Percentiles rank a stretch among this genome's conserved stretches.
Evolutionary conservation across 1,140 invertebrate species (phyloP).

Genomic region (Eubasilissa regina): DNA sequence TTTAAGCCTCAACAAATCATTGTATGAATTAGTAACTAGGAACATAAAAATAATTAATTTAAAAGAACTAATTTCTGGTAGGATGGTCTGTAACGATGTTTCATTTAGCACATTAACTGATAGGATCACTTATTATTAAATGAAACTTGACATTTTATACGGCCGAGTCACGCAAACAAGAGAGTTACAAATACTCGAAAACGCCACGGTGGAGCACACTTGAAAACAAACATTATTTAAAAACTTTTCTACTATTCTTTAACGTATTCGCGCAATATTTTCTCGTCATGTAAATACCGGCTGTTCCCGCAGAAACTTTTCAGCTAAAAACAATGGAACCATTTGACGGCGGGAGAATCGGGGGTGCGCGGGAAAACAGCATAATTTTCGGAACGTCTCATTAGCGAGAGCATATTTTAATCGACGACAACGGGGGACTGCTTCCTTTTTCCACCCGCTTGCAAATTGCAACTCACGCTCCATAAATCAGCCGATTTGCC

Average conservation of each 20-base stretch:
- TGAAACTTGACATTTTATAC: constrained; percentile 31
- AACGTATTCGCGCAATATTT: constrained; percentile 40
- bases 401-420: constrained; percentile 52
- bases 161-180: constrained; percentile 30
- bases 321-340: constrained; percentile 3
- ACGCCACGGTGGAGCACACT: constrained; percentile 15
- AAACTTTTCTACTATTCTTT: constrained; percentile 33
- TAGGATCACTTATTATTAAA: constrained; percentile 23
- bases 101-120: constrained; percentile 34
- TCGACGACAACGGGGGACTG: constrained; percentile 43
- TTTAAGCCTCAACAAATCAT: no score
- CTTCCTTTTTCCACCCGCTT: no score
- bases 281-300: constrained; percentile 8
- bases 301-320: constrained; percentile 8
- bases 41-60: not conserved
- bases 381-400: constrained; percentile 53
- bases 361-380: constrained; percentile 30
- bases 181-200: constrained; percentile 3
- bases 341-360: not conserved
- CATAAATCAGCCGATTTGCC: constrained; percentile 55
- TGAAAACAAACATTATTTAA: constrained; percentile 42
- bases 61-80: not conserved
- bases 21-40: no score
- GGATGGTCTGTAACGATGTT: constrained; percentile 13
- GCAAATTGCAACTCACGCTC: constrained; percentile 47